Percentiles rank a stretch among this genome's conserved stretches.
phyloP scores from a whole-genome alignment of 2,113 vertebrate genomes.

The Rhodinocichla rosea region DNA sequence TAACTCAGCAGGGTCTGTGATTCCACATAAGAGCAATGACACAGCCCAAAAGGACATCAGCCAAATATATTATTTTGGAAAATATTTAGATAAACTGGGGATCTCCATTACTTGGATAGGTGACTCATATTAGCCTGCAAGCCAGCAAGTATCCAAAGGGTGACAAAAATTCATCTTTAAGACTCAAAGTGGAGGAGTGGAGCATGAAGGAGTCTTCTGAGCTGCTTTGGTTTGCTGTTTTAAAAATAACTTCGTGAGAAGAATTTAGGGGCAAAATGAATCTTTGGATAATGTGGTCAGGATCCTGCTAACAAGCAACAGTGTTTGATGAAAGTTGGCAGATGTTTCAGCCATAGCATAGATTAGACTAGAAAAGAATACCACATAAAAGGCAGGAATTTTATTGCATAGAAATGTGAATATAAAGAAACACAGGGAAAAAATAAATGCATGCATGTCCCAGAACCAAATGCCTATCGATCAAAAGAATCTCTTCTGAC shows the following conservation, averaged over 20 bases:
- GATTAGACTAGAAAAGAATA: constrained; percentile 1
- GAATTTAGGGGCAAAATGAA: not conserved
- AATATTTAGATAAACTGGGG: not conserved
- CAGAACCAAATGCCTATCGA: not conserved
- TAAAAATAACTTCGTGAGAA: not conserved
- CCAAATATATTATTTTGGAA: not conserved
- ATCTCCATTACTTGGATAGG: not conserved
- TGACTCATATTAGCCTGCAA: not conserved
- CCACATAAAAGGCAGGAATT: not conserved
- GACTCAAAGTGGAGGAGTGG: not conserved
- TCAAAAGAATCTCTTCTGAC: not conserved
- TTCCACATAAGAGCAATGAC: not conserved
- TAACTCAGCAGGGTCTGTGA: not conserved
- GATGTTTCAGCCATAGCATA: not conserved
- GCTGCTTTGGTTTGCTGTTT: not conserved
- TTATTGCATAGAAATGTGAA: not conserved
- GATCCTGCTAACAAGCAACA: not conserved
- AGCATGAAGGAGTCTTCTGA: not conserved
- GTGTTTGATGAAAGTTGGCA: not conserved
- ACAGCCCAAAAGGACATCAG: not conserved
- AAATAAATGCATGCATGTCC: not conserved
- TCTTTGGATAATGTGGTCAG: not conserved
- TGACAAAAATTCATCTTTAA: not conserved
- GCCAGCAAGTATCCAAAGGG: not conserved
- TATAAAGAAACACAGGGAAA: not conserved